Evolutionary conservation across 2,888 invertebrate genomes (phyloP).

Genomic region (Nezara viridula): DNA sequence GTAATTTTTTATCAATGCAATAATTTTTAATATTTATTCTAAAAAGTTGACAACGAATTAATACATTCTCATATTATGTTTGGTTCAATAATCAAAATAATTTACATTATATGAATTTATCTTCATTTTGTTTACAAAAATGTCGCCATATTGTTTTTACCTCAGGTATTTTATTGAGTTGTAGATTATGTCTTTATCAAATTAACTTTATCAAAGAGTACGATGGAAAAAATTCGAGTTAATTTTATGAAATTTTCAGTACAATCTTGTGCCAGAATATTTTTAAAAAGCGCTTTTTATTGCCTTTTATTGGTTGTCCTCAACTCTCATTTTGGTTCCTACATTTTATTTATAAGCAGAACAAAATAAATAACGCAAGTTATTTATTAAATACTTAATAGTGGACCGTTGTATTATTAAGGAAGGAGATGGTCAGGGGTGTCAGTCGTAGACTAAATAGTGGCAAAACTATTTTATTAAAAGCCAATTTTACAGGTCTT

Average conservation of each 20-base stretch:
- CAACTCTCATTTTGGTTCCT: not conserved
- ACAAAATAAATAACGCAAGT: too few species aligned
- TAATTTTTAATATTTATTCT: constrained; percentile 11
- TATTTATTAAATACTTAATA: too few species aligned
- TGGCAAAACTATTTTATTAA: too few species aligned
- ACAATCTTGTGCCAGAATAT: constrained; percentile 16
- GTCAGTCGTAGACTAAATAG: too few species aligned
- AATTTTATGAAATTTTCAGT: constrained; percentile 8
- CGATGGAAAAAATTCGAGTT: not conserved
- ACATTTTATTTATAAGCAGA: not conserved
- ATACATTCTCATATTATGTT: not conserved
- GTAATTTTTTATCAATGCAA: not conserved
- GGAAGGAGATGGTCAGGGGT: too few species aligned
- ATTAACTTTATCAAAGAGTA: too few species aligned
- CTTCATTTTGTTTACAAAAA: not conserved
- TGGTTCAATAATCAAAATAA: not conserved
- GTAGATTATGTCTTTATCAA: not conserved
- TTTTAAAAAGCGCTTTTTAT: not conserved
- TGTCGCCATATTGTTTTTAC: not conserved
- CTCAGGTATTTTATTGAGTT: not conserved
- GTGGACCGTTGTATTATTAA: too few species aligned
- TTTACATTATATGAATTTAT: not conserved
- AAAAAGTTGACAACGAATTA: not conserved
- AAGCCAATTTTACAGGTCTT: too few species aligned
- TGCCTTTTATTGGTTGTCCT: not conserved